Conservation (phyloP, 2,888 invertebrate genomes). For the Drosophila nr. perissopoda region DNA sequence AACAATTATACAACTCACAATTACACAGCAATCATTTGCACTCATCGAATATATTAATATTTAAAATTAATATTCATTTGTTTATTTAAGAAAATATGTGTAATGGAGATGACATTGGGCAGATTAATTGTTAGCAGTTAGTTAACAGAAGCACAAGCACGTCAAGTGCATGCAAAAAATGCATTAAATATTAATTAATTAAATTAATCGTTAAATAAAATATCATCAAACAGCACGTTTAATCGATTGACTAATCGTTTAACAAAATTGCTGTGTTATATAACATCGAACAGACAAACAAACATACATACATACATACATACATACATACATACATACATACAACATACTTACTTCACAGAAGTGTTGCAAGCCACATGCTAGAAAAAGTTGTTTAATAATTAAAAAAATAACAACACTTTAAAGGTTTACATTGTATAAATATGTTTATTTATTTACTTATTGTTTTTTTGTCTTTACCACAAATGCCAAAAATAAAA, state of each 20-base stretch:
- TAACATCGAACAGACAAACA: not conserved
- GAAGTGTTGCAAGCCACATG: too few relatives aligned
- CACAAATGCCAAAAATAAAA: conserved; percentile 62
- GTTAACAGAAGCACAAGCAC: conserved; percentile 33
- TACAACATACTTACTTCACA: not conserved
- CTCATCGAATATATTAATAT: not conserved
- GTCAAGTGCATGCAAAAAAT: conserved; percentile 23
- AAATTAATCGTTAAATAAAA: conserved; percentile 24
- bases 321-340: not conserved
- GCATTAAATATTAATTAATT: conserved; percentile 13
- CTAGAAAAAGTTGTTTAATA: not conserved
- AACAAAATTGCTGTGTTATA: conserved; percentile 1
- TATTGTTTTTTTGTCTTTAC: conserved; percentile 72
- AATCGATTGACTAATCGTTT: conserved; percentile 15
- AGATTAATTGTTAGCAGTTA: conserved; percentile 4
- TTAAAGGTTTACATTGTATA: conserved; percentile 69
- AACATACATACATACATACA: not conserved
- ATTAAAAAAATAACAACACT: not conserved
- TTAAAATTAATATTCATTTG: not conserved
- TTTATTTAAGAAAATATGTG: not conserved
- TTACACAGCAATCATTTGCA: not conserved
- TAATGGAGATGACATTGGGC: conserved; percentile 1
- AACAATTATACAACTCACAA: not conserved
- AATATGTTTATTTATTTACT: conserved; percentile 78
- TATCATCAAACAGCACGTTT: conserved; percentile 20